Conservation (phyloP, 2,113 vertebrate species). For the Hippocampus mohnikei region DNA sequence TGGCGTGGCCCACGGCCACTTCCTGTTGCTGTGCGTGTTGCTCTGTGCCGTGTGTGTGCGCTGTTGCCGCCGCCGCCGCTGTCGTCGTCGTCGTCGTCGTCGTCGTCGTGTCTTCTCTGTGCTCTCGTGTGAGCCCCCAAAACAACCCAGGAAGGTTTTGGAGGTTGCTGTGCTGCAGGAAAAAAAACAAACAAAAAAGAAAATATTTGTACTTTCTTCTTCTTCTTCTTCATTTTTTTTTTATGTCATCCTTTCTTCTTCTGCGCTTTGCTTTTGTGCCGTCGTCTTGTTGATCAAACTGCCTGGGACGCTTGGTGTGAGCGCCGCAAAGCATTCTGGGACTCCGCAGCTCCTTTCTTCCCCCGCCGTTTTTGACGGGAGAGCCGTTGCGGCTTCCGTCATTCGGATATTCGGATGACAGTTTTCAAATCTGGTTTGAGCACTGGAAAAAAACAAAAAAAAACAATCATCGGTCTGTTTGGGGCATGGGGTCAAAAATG, state of each 20-base stretch:
- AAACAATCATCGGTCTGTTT: too few relatives aligned
- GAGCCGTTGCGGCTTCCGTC: constrained; percentile 64
- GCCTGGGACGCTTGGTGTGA: constrained; percentile 88
- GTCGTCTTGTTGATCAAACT: constrained; percentile 97
- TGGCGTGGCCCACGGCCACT: constrained; percentile 97
- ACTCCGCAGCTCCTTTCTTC: constrained; percentile 58
- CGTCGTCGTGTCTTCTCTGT: constrained; percentile 92
- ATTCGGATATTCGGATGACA: constrained; percentile 25
- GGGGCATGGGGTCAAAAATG: too few relatives aligned
- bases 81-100: constrained; percentile 73
- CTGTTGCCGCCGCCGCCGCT: constrained; percentile 97
- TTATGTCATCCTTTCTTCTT: constrained; percentile 65
- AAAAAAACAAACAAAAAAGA: constrained; percentile 67
- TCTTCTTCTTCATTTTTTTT: constrained; percentile 98
- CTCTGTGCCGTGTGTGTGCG: constrained; percentile 99
- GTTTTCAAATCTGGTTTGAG: background rate
- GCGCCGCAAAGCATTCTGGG: constrained; percentile 89
- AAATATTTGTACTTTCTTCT: constrained; percentile 86
- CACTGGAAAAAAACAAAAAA: background rate
- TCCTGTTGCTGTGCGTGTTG: constrained; percentile 98
- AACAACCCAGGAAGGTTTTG: constrained; percentile 50
- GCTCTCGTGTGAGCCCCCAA: constrained; percentile 79
- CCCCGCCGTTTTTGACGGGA: constrained; percentile 87
- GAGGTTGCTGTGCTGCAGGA: constrained; percentile 97
- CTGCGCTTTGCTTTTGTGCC: constrained; percentile 97